Base-by-base conservation (phyloP, 2,113 vertebrate genomes). In the Columba livia region DNA sequence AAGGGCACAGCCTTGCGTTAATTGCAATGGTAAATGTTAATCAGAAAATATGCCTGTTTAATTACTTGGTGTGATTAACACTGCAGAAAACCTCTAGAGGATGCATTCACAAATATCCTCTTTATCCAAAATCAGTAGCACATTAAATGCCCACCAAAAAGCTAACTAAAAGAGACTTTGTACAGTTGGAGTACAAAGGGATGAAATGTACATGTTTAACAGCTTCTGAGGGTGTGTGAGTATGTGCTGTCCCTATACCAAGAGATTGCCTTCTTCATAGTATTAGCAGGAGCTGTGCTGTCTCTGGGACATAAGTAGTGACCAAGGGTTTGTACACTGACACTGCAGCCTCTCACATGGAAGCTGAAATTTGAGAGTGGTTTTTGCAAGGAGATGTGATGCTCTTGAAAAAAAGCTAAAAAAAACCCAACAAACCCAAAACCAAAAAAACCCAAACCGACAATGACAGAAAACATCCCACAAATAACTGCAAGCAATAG, bases 11-110 rank as follows among this genome's bases (percentile, higher is more conserved):
- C 69, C 79, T 90, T 77, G 23, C 0, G 10, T 70, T 97, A 97
- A 97, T 95, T 96, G 92, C 77, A 66, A 17, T 71, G 79, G 92
- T 87, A 94, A 97, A 96, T 17, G 85, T 94, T 97, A 97, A 96
- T 97, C 89, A 94, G 92, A 95, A 96, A 96, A 96, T 93, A 94
- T 62, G 95, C 62, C 90, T 79, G 72, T 78, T 97, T 97, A 97
- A 97, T 97, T 96, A 89, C 89, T 95, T 66, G 38, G 62, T 89
- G 95, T 93, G 94, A 96, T 97, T 96, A 96, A 94, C 92, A 93
- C 92, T 87, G 85, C 87, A 85, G 89, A 91, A 96, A 96, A 90
- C 85, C 73, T 96, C 82, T 79, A 84, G 72, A 94, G 86, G 79
- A 82, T 82, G 77, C 32, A 84, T 88, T 96, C 51, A 94, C 86